A percentile compares a stretch with the other conserved stretches of the same genome.
phyloP scores from a whole-genome alignment of 2,888 invertebrate genomes.

The Boloria selene region DNA sequence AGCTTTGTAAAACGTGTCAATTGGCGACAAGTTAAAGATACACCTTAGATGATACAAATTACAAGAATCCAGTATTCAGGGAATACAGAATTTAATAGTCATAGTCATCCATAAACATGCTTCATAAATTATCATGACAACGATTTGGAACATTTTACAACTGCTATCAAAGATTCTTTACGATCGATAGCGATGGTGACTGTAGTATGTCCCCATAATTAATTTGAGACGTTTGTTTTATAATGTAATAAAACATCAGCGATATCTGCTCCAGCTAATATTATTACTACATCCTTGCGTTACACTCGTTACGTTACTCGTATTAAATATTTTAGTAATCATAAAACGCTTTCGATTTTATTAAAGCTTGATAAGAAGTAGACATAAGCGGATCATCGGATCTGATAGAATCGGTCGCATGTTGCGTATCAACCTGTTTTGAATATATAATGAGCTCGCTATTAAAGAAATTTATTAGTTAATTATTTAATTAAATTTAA shows the following conservation, averaged over 20 bases:
- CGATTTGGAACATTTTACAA: constrained; percentile 81
- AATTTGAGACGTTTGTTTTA: constrained; percentile 81
- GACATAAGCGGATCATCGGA: constrained; percentile 19
- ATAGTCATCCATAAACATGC: constrained; percentile 78
- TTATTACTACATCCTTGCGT: constrained; percentile 63
- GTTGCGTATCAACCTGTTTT: constrained; percentile 19
- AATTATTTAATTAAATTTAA: constrained; percentile 40
- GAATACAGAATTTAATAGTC: constrained; percentile 52
- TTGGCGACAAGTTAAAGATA: constrained; percentile 26
- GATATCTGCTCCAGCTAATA: constrained; percentile 60
- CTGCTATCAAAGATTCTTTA: constrained; percentile 78
- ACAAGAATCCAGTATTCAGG: constrained; percentile 27
- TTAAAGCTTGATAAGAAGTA: constrained; percentile 40
- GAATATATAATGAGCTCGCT: constrained; percentile 38
- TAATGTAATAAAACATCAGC: constrained; percentile 77
- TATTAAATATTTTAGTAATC: constrained; percentile 62
- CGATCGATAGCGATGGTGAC: constrained; percentile 74
- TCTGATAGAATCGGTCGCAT: constrained; percentile 20
- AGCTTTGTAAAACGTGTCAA: constrained; percentile 46
- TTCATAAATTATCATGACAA: constrained; percentile 81
- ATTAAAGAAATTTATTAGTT: constrained; percentile 45
- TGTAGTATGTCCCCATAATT: constrained; percentile 75
- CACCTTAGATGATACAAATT: constrained; percentile 12
- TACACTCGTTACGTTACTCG: constrained; percentile 55
- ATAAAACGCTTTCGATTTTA: constrained; percentile 62